Evolutionary conservation across 2,888 invertebrate species (phyloP).

Genomic region (Tiliacea aurago): DNA sequence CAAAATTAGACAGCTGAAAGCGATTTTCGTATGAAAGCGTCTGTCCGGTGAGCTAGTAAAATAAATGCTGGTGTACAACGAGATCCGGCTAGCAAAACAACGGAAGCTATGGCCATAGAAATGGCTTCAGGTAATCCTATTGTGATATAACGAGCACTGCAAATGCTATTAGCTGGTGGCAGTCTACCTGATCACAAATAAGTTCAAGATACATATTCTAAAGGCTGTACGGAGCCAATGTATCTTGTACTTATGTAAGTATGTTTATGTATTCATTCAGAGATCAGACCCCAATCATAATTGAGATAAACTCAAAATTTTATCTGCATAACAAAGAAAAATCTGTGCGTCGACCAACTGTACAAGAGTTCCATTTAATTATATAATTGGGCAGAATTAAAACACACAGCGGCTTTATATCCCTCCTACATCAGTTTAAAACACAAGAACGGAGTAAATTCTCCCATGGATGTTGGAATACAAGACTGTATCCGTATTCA

Average conservation of each 20-base stretch:
- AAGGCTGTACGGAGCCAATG: slow-evolving; percentile 11
- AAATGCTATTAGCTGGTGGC: slow-evolving; percentile 28
- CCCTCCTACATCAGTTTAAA: not conserved
- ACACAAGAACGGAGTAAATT: not conserved
- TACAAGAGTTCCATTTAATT: not conserved
- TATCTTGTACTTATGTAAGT: not conserved
- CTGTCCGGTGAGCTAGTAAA: not conserved
- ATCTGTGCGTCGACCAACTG: not conserved
- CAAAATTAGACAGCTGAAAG: not conserved
- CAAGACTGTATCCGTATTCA: slow-evolving; percentile 50
- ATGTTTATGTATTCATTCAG: not conserved
- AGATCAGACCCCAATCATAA: not conserved
- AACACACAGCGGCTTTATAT: not conserved
- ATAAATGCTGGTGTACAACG: not conserved
- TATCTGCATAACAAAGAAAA: not conserved
- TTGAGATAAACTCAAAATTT: not conserved
- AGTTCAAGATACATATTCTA: too few species aligned
- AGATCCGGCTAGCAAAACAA: not conserved
- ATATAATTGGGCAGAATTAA: not conserved
- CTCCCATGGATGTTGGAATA: slow-evolving; percentile 20
- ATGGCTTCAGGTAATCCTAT: slow-evolving; percentile 47
- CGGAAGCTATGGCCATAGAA: slow-evolving; percentile 5
- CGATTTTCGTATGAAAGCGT: not conserved
- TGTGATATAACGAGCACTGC: slow-evolving; percentile 13
- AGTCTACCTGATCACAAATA: not conserved